These are phyloP conservation scores for Pipa parva DNA, from an alignment of 2,113 vertebrate genomes.

Conservation along the genomic window DNA sequence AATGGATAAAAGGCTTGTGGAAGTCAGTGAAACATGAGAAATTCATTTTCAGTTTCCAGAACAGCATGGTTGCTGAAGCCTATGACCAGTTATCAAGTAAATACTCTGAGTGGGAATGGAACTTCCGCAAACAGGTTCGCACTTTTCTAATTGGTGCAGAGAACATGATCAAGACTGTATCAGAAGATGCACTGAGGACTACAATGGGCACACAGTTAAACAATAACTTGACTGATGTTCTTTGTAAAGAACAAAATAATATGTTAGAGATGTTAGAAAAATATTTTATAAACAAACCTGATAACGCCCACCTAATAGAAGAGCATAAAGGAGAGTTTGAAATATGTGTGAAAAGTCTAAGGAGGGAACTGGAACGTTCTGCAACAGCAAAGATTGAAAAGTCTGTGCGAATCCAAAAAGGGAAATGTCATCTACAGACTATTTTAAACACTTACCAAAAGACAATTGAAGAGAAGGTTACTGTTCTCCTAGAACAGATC, in stretches of 20 bases:
- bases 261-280: conserved; percentile 10
- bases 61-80: conserved; percentile 32
- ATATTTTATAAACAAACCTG: conserved; percentile 47
- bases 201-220: conserved; percentile 41
- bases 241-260: conserved; percentile 38
- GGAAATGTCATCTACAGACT: conserved; percentile 45
- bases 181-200: background rate
- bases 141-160: conserved; percentile 48
- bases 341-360: conserved; percentile 46
- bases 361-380: conserved; percentile 40
- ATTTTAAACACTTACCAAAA: conserved; percentile 49
- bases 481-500: conserved; percentile 48
- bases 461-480: conserved; percentile 52
- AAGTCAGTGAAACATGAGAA: conserved; percentile 2
- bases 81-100: conserved; percentile 30
- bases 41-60: conserved; percentile 34
- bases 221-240: conserved; percentile 46
- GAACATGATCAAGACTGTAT: conserved; percentile 45
- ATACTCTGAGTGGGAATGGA: conserved; percentile 50
- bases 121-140: conserved; percentile 51
- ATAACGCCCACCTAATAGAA: conserved; percentile 46
- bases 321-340: conserved; percentile 52
- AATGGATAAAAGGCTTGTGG: conserved; percentile 51
- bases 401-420: conserved; percentile 45
- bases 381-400: conserved; percentile 39